These are phyloP conservation scores for Quadroppia sp. DNA, from an alignment of 2,888 invertebrate genomes.

Conservation along the genomic window DNA sequence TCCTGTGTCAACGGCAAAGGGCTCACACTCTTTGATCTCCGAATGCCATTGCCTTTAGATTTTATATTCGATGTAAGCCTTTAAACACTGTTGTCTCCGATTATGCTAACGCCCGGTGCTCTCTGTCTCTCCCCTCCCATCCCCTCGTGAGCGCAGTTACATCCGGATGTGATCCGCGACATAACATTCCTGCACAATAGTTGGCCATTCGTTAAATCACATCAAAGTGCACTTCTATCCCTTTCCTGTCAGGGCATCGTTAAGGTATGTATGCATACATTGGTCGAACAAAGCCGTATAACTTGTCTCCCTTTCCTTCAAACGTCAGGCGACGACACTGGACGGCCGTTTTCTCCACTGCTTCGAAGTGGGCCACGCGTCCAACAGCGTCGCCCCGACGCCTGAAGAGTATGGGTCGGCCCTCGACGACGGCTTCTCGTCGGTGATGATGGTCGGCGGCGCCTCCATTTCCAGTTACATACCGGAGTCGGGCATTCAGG, in stretches of 20 bases:
- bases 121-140: too few species aligned
- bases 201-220: constrained; percentile 55
- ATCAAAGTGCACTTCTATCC: constrained; percentile 32
- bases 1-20: constrained; percentile 57
- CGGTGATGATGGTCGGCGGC: constrained; percentile 56
- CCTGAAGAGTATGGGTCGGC: constrained; percentile 54
- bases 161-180: constrained; percentile 55
- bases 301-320: too few species aligned
- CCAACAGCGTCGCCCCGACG: constrained; percentile 55
- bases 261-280: too few species aligned
- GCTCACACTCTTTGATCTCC: constrained; percentile 56
- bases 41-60: constrained; percentile 57
- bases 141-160: constrained; percentile 50
- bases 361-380: constrained; percentile 54
- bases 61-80: constrained; percentile 56
- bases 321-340: constrained; percentile 50
- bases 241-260: constrained; percentile 23
- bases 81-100: background rate
- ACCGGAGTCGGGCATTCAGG: constrained; percentile 55
- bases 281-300: too few species aligned
- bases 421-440: constrained; percentile 55
- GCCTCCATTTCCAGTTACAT: constrained; percentile 55
- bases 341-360: constrained; percentile 55
- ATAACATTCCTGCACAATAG: constrained; percentile 55
- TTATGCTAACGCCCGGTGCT: background rate